Evolutionary conservation across 1,140 invertebrate genomes (phyloP).

Genomic region (Rhynchophorus ferrugineus): DNA sequence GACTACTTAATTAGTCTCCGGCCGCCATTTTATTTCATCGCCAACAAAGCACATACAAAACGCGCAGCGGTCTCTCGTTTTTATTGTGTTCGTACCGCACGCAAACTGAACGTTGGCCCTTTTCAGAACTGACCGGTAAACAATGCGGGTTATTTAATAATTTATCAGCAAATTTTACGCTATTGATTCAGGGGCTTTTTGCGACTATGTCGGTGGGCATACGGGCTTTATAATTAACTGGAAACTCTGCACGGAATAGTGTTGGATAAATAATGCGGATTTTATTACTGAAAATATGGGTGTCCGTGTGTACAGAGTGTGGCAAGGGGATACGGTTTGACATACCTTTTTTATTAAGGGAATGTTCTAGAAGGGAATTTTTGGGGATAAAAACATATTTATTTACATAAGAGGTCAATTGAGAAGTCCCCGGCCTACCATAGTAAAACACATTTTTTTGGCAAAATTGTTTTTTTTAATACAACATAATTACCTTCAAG

Average conservation of each 20-base stretch:
- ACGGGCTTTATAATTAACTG: constrained; percentile 19
- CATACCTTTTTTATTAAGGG: too few relatives aligned
- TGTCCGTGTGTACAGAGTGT: too few relatives aligned
- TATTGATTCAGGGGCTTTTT: constrained; percentile 19
- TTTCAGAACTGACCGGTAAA: constrained; percentile 22
- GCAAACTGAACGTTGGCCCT: constrained; percentile 15
- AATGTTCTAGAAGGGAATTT: too few relatives aligned
- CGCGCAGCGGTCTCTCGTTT: constrained; percentile 9
- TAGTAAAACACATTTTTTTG: too few relatives aligned
- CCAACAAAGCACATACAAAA: constrained; percentile 14
- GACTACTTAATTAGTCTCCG: constrained; percentile 17
- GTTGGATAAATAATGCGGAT: too few relatives aligned
- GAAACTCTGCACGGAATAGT: not conserved
- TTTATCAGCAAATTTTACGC: constrained; percentile 23
- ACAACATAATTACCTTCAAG: too few relatives aligned
- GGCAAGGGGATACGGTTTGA: too few relatives aligned
- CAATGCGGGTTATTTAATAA: constrained; percentile 26
- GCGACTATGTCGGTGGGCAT: constrained; percentile 10
- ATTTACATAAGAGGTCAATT: too few relatives aligned
- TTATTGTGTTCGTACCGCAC: constrained; percentile 17
- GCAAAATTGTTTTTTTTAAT: too few relatives aligned
- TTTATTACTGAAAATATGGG: too few relatives aligned
- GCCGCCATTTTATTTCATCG: constrained; percentile 12
- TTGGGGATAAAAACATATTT: too few relatives aligned
- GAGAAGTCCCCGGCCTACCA: too few relatives aligned